Evolutionary conservation across 2,113 vertebrate genomes (phyloP).

Genomic region (Opisthocomus hoazin): DNA sequence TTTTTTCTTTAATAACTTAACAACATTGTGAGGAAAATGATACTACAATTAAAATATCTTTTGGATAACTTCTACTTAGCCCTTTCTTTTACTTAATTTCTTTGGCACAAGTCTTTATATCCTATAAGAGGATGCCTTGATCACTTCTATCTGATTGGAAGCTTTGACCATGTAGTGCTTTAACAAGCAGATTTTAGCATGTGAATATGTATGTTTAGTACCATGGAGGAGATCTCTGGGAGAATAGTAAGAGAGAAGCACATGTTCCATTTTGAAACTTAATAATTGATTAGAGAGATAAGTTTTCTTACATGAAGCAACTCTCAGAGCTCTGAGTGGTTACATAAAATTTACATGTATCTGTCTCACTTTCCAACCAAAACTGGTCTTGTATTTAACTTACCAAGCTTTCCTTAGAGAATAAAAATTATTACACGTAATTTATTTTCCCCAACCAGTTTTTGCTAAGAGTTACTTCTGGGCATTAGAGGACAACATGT

Average conservation of each 20-base stretch:
- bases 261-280: slow-evolving; percentile 58
- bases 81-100: not conserved
- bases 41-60: not conserved
- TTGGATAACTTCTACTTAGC: not conserved
- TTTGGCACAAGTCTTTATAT: not conserved
- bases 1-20: not conserved
- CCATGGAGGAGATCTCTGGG: slow-evolving; percentile 17
- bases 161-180: not conserved
- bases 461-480: slow-evolving; percentile 6
- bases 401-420: slow-evolving; percentile 40
- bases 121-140: not conserved
- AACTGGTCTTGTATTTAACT: slow-evolving; percentile 52
- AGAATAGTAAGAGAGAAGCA: slow-evolving; percentile 42
- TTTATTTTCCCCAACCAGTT: not conserved
- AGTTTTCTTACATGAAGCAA: slow-evolving; percentile 53
- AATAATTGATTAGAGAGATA: slow-evolving; percentile 66
- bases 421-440: not conserved
- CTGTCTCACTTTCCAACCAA: slow-evolving; percentile 32
- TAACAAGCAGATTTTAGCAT: not conserved
- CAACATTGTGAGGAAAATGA: not conserved
- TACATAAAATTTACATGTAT: slow-evolving; percentile 56
- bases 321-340: slow-evolving; percentile 22
- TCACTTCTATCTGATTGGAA: not conserved
- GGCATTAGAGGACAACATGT: not conserved
- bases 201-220: not conserved